Conservation (phyloP, 2,797 vertebrate genomes). For the Anas bahamensis region DNA sequence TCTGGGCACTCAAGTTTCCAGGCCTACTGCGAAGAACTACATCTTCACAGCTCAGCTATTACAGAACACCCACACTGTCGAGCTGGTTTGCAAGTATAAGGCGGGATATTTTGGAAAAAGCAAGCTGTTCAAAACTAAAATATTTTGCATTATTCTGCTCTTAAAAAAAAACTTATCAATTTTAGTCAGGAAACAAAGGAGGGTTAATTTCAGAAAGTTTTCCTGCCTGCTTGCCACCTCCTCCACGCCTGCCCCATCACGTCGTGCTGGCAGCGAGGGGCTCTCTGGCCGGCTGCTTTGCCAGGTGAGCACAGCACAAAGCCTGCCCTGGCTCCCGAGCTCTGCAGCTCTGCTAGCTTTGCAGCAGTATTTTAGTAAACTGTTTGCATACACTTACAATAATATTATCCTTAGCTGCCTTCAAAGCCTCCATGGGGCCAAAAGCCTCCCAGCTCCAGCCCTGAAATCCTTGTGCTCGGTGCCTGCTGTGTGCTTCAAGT, state of each 20-base stretch:
- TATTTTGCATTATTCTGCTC: background rate
- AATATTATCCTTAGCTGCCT: conserved; percentile 55
- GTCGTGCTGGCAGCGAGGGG: background rate
- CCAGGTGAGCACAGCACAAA: conserved; percentile 46
- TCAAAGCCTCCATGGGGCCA: conserved; percentile 14
- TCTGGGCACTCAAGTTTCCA: background rate
- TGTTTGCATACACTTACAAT: conserved; percentile 46
- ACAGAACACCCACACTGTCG: background rate
- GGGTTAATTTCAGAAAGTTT: background rate
- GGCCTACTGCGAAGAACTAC: background rate
- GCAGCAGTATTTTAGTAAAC: conserved; percentile 14
- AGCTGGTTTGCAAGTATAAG: background rate
- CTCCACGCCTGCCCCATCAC: background rate
- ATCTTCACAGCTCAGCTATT: background rate
- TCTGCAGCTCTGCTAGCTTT: background rate
- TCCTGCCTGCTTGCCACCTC: background rate
- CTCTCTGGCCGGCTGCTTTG: background rate
- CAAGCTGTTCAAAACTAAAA: conserved; percentile 13
- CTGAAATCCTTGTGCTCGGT: background rate
- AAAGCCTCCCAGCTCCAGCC: background rate
- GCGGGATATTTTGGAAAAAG: background rate
- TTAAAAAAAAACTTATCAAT: background rate
- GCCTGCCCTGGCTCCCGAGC: background rate
- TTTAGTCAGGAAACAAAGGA: background rate
- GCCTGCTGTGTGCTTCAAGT: background rate